Conservation (phyloP, 2,113 vertebrate species). For the Romanogobio albipinnatus region DNA sequence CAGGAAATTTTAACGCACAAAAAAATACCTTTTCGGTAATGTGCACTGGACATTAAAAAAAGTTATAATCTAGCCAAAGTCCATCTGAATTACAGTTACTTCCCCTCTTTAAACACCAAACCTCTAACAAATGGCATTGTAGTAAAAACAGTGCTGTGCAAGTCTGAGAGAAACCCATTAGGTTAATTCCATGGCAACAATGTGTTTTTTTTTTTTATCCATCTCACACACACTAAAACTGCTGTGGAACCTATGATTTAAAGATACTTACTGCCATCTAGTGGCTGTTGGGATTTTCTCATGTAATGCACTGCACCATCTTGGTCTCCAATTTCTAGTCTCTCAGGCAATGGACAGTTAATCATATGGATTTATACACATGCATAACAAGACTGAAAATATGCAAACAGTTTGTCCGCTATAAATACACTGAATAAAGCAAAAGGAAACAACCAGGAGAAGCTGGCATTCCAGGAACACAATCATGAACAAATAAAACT, state of each 20-base stretch:
- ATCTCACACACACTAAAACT: constrained; percentile 1
- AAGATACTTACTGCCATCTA: constrained; percentile 75
- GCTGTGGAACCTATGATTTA: constrained; percentile 49
- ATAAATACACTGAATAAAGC: constrained; percentile 26
- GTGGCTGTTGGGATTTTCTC: constrained; percentile 64
- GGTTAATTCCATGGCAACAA: constrained; percentile 78
- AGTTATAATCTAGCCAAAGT: constrained; percentile 50
- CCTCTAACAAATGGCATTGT: constrained; percentile 69
- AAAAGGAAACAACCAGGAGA: constrained; percentile 9
- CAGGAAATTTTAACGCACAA: constrained; percentile 34
- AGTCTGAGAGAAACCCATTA: constrained; percentile 65
- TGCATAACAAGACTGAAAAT: background rate
- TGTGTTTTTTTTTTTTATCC: constrained; percentile 53
- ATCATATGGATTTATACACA: constrained; percentile 8
- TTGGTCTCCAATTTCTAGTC: background rate
- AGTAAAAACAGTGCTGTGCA: constrained; percentile 57
- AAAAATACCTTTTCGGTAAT: background rate
- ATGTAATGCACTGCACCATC: constrained; percentile 42
- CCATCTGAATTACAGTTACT: constrained; percentile 65
- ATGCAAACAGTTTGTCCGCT: background rate
- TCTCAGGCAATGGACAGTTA: background rate
- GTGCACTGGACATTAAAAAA: background rate
- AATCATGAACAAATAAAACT: constrained; percentile 48
- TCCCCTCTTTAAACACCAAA: constrained; percentile 67
- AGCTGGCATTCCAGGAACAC: background rate